These are phyloP conservation scores for Cassiopea andromeda DNA, from an alignment of 30 jellyfish, hydroid and myxozoan species.

Conservation along the genomic window DNA sequence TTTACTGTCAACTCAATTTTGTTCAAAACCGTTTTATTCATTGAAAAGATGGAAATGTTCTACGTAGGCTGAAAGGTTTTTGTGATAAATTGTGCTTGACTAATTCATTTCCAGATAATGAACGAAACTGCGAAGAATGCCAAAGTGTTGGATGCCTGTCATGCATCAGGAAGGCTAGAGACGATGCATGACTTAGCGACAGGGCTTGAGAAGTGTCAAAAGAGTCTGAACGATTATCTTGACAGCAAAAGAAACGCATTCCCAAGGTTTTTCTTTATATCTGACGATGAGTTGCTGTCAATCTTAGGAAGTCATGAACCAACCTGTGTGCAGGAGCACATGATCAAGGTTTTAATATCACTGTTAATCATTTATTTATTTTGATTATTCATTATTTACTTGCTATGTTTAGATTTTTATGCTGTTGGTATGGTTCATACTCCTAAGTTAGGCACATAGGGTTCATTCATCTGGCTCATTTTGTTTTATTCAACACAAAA, in stretches of 20 bases:
- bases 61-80: too few species aligned
- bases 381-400: too few species aligned
- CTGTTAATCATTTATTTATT: not conserved
- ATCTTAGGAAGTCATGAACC: conserved; percentile 98
- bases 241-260: conserved; percentile 97
- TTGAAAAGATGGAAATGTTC: too few species aligned
- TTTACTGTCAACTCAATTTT: too few species aligned
- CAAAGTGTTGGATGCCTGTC: conserved; percentile 89
- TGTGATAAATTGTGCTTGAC: not conserved
- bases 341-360: conserved; percentile 77
- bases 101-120: conserved; percentile 76
- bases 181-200: conserved; percentile 81
- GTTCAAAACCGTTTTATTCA: too few species aligned
- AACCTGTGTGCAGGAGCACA: conserved; percentile 97
- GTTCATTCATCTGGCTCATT: too few species aligned
- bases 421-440: too few species aligned
- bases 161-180: conserved; percentile 87
- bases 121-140: conserved; percentile 91
- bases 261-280: conserved; percentile 93
- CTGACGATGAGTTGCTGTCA: conserved; percentile 95
- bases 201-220: conserved; percentile 94
- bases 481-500: too few species aligned
- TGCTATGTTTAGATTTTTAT: too few species aligned
- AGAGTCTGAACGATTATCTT: conserved; percentile 92
- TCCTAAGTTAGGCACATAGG: too few species aligned